Conservation (phyloP, 37 sponge, comb jelly and placozoan genomes). For the Crambe crambe region DNA sequence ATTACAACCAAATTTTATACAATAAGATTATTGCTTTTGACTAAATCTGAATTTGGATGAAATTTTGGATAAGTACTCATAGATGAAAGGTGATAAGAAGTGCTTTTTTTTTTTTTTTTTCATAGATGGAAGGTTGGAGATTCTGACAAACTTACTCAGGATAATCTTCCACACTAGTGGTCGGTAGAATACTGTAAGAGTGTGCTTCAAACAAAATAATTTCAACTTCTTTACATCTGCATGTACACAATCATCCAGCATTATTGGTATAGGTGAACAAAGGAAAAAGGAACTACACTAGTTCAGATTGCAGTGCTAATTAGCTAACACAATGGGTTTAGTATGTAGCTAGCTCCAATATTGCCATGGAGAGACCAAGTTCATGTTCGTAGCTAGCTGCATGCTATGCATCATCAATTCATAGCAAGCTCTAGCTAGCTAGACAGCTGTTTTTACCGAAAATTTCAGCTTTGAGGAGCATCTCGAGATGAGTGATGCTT, state of each 20-base stretch:
- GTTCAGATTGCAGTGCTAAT: background rate
- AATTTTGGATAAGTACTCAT: too few relatives aligned
- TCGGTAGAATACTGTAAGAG: constrained; percentile 38
- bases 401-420: background rate
- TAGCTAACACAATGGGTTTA: background rate
- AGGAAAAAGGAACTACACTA: background rate
- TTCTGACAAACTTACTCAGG: constrained; percentile 42
- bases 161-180: constrained; percentile 55
- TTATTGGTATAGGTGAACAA: background rate
- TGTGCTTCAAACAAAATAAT: constrained; percentile 45
- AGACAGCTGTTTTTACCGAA: constrained; percentile 16
- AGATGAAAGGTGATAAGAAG: too few relatives aligned
- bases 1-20: too few relatives aligned
- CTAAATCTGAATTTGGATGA: too few relatives aligned
- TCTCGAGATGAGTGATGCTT: constrained; percentile 29
- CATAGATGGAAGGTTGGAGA: too few relatives aligned
- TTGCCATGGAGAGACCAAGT: background rate
- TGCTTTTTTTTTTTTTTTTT: too few relatives aligned
- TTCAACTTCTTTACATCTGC: constrained; percentile 50
- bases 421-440: background rate
- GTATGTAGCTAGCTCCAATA: background rate
- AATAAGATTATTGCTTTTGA: too few relatives aligned
- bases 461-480: constrained; percentile 38
- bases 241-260: background rate
- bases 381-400: background rate